These are phyloP conservation scores for Pseudorhiza aurosa DNA, from an alignment of 30 jellyfish, hydroid and myxozoan species.

Conservation along the genomic window DNA sequence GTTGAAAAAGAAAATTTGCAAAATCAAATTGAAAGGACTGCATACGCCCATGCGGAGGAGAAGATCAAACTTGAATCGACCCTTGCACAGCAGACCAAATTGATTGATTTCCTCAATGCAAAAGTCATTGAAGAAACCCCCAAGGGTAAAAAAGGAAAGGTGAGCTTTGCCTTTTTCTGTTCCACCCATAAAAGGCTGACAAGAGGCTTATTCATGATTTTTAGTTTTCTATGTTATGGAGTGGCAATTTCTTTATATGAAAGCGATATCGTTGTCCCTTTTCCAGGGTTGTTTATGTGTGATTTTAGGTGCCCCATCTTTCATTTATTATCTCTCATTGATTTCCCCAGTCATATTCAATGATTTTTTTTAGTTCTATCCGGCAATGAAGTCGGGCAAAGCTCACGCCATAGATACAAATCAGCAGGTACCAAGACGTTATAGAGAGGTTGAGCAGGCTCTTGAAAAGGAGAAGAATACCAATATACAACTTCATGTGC, in stretches of 20 bases:
- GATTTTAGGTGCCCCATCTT: too few species aligned
- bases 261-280: too few species aligned
- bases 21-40: slow-evolving; percentile 93
- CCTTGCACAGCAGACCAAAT: slow-evolving; percentile 97
- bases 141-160: slow-evolving; percentile 91
- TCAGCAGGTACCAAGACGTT: slow-evolving; percentile 69
- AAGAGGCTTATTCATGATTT: too few species aligned
- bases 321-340: too few species aligned
- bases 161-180: too few species aligned
- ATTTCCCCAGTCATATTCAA: too few species aligned
- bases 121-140: slow-evolving; percentile 77
- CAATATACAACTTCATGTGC: slow-evolving; percentile 94
- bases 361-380: slow-evolving; percentile 43
- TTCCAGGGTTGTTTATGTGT: too few species aligned
- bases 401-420: slow-evolving; percentile 18
- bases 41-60: slow-evolving; percentile 98
- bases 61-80: slow-evolving; percentile 95
- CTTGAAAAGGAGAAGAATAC: slow-evolving; percentile 96
- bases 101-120: slow-evolving; percentile 96
- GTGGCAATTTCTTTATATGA: too few species aligned
- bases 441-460: slow-evolving; percentile 92
- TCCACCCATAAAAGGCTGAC: too few species aligned
- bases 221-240: too few species aligned
- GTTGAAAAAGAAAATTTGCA: slow-evolving; percentile 87
- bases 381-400: slow-evolving; percentile 64